Evolutionary conservation across 2,113 vertebrate species (phyloP), one percentile per base, ranked within the genome.

Genomic region (Regulus satrapa): DNA sequence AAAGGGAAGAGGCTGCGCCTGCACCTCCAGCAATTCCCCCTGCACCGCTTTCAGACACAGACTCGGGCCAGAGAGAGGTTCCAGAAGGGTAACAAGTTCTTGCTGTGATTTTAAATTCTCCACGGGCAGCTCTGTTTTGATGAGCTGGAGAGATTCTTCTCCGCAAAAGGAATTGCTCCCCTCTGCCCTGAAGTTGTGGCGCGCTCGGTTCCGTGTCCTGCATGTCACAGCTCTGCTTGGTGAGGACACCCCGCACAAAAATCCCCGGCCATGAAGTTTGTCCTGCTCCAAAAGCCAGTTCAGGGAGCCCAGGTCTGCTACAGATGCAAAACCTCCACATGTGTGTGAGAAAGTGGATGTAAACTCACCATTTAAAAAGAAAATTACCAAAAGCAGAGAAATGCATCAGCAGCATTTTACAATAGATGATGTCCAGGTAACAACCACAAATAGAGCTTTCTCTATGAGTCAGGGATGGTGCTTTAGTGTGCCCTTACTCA

Each of bases 51-150:
- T 69, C 36, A 83, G 89, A 69, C 49, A 61, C 69, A 38, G 77
- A 3, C 58, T 59, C 24, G 0, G 66, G 75, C 85, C 94, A 63
- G 67, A n/a, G 62, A 77, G 64, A 73, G 88, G 36, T 76, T 72
- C 81, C 91, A 3, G 73, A 96, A 89, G 87, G 76, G 66, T 48
- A 78, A 68, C 89, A 94, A 94, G 94, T 92, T 85, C 92, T 96
- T 69, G 87, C 89, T 92, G 91, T 82, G 90, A 40, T 89, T 83
- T 92, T 78, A 89, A 96, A 96, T 78, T 79, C 76, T 84, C 46
- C 73, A 59, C 19, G 2, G 55, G 43, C 80, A 61, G 29, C 67
- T 95, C 38, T 88, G 62, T 64, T 52, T 63, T 43, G 81, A 75
- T 49, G 63, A 94, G 68, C 29, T 72, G 54, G 72, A 89, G 92